Conservation (phyloP, 2,797 vertebrate genomes). For the Halcyon chelicuti region DNA sequence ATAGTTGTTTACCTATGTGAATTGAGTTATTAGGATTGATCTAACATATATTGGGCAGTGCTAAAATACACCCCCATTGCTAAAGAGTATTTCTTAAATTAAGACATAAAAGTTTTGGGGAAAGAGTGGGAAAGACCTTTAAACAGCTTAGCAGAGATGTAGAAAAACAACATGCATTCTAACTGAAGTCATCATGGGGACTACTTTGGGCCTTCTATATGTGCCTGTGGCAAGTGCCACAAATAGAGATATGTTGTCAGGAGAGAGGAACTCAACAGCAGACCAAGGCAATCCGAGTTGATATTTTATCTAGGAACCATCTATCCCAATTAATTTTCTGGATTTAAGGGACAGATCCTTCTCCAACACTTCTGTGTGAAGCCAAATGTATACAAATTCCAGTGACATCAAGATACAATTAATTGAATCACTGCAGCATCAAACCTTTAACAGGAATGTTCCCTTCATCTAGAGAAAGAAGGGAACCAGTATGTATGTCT, state of each 20-base stretch:
- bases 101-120: neutral
- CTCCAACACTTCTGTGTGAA: neutral
- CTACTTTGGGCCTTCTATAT: neutral
- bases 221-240: too few relatives aligned
- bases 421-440: neutral
- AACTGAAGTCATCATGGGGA: fast-evolving
- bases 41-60: fast-evolving
- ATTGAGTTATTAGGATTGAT: neutral
- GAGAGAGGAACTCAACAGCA: neutral
- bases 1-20: neutral
- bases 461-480: neutral
- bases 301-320: neutral
- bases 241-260: fast-evolving
- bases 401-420: neutral
- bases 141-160: neutral
- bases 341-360: neutral
- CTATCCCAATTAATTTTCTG: neutral
- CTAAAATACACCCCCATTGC: neutral
- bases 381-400: neutral
- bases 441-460: neutral
- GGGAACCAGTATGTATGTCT: neutral
- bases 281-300: neutral
- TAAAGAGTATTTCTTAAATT: neutral
- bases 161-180: neutral
- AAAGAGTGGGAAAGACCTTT: neutral